Base-by-base conservation (phyloP, 2,113 vertebrate species). In the Vulpes ferrilata region DNA sequence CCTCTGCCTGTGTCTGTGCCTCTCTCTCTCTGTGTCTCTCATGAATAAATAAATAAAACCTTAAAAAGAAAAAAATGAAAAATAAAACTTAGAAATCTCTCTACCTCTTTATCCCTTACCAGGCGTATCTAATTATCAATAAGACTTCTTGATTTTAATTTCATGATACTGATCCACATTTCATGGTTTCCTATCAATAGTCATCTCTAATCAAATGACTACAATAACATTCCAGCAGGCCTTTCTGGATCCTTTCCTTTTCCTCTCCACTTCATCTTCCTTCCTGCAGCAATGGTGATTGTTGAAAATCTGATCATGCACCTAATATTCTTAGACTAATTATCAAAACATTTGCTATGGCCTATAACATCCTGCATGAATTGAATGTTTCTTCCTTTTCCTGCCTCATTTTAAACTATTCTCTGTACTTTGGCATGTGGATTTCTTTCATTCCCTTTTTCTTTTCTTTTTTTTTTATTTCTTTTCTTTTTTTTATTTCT, bases 261-360 rank as follows among this genome's bases (percentile, higher is more conserved):
- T 71, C 23, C 64, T 73, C 35, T 64, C 88, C 53, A 74, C 3
- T 93, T 95, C 57, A 43, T 93, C 85, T 38, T 90, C 57, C 35
- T 86, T 65, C 35, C 15, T 87, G 5, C 82, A 95, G 43, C 74
- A 71, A 5, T 60, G 86, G 11, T 51, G 30, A 83, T 62, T 55
- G 3, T 78, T 96, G 23, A 73, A 94, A 95, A 88, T 62, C 57
- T 17, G 25, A 43, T 57, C 57, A 76, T 59, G 27, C 1, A 85
- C 59, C 11, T 55, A 43, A 16, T 88, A 55, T 35, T 97, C 7
- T 97, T 60, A 97, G 32, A 57, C 78, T 96, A 67, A 92, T 62
- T 20, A 84, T 78, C 30, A 92, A 81, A 95, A 85, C 76, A 88
- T 32, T 82, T 95, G 20, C 85, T 38, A 43, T 76, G 91, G 30